phyloP scores from a whole-genome alignment of 2,797 vertebrate species.

The Salarias fasciatus region DNA sequence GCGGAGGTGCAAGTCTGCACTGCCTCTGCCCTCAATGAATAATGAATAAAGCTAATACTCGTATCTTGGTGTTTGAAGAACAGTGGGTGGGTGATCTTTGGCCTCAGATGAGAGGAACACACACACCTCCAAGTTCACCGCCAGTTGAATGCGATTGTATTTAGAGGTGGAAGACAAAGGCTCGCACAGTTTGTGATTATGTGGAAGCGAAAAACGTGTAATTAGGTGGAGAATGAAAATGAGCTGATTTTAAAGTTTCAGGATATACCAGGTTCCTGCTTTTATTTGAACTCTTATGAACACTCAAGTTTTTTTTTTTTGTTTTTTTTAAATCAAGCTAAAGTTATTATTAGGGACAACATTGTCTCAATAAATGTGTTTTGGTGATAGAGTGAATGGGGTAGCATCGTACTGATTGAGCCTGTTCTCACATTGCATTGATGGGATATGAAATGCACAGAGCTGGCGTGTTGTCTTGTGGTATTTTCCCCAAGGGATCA shows the following conservation, averaged over 20 bases:
- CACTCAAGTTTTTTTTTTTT: too few relatives aligned
- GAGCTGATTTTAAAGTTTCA: constrained; percentile 3
- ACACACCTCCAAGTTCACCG: constrained; percentile 58
- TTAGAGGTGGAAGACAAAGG: constrained; percentile 31
- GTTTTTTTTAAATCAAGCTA: too few relatives aligned
- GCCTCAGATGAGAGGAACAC: constrained; percentile 61
- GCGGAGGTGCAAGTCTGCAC: constrained; percentile 60
- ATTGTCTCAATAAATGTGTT: too few relatives aligned
- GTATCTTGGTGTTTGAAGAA: constrained; percentile 58
- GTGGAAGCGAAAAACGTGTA: constrained; percentile 15
- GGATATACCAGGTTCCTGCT: too few relatives aligned
- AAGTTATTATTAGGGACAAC: too few relatives aligned
- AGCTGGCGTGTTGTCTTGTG: too few relatives aligned
- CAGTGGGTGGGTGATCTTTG: constrained; percentile 72
- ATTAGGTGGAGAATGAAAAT: constrained; percentile 20
- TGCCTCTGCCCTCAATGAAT: constrained; percentile 73
- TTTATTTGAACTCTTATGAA: too few relatives aligned
- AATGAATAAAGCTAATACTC: constrained; percentile 76
- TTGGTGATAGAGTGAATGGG: too few relatives aligned
- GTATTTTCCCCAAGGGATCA: too few relatives aligned
- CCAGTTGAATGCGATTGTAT: constrained; percentile 45
- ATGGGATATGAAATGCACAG: too few relatives aligned
- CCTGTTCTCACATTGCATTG: too few relatives aligned
- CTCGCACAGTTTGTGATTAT: constrained; percentile 30
- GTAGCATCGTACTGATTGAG: too few relatives aligned